Evolutionary conservation across 1,140 invertebrate species (phyloP).

Genomic region (Odontomachus brunneus): DNA sequence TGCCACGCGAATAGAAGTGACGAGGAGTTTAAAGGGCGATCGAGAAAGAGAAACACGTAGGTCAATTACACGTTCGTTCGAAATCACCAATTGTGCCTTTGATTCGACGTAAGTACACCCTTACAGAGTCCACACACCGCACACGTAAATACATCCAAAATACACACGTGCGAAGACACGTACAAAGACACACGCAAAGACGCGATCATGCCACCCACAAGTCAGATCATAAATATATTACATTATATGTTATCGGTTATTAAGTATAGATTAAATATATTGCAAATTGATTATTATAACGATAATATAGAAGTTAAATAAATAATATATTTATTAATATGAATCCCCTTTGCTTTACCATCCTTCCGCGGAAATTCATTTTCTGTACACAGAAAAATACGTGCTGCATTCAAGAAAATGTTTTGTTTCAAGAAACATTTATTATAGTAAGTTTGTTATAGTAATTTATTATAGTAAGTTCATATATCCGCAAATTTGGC

Average conservation of each 20-base stretch:
- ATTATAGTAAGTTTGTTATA: no score
- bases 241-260: constrained; percentile 76
- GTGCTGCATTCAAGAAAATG: no score
- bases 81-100: constrained; percentile 75
- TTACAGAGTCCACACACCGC: constrained; percentile 30
- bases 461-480: no score
- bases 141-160: neutral
- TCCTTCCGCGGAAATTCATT: constrained; percentile 8
- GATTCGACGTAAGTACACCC: constrained; percentile 58
- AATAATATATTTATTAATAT: constrained; percentile 83
- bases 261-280: constrained; percentile 74
- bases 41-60: constrained; percentile 15
- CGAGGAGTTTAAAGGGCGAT: constrained; percentile 10
- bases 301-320: constrained; percentile 75
- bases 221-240: constrained; percentile 63
- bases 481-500: no score
- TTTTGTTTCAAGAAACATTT: no score
- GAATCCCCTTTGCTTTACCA: constrained; percentile 18
- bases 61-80: constrained; percentile 67
- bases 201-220: neutral
- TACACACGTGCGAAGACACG: constrained; percentile 1
- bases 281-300: constrained; percentile 78
- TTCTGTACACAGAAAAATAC: no score
- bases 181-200: neutral
- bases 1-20: neutral